Conservation (phyloP, 2,888 invertebrate genomes). For the Chloroclysta siterata region DNA sequence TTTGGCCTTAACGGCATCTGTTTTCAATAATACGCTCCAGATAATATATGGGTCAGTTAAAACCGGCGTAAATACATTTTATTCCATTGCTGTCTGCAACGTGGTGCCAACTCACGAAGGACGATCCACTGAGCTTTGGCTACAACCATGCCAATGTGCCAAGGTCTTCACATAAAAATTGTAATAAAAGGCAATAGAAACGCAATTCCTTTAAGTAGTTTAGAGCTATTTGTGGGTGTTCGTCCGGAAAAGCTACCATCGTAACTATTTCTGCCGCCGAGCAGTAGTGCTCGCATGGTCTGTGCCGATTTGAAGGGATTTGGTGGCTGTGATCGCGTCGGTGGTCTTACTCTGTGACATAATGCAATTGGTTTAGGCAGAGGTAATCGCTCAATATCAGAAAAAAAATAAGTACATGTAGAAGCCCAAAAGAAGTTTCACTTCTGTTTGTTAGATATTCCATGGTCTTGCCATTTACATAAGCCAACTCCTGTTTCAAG, state of each 20-base stretch:
- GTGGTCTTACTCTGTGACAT: too few species aligned
- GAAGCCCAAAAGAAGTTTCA: neutral
- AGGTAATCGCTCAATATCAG: neutral
- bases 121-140: conserved; percentile 15
- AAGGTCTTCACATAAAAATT: conserved; percentile 23
- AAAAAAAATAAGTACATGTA: neutral
- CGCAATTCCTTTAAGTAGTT: conserved; percentile 3
- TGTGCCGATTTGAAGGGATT: neutral
- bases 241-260: too few species aligned
- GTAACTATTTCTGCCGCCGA: neutral
- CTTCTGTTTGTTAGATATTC: neutral
- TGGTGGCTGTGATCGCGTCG: neutral
- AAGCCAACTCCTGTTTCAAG: conserved; percentile 27
- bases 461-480: conserved; percentile 19
- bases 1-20: conserved; percentile 17
- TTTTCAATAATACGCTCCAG: neutral
- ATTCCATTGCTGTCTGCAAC: conserved; percentile 16
- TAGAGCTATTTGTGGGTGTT: too few species aligned
- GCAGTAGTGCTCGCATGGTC: neutral
- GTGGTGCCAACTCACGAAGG: conserved; percentile 29
- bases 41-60: conserved; percentile 23
- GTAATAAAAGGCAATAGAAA: conserved; percentile 8
- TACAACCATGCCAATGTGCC: conserved; percentile 30
- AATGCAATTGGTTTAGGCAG: too few species aligned
- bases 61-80: conserved; percentile 11